Conservation (phyloP, 2,888 invertebrate genomes). For the Autographa pulchrina region DNA sequence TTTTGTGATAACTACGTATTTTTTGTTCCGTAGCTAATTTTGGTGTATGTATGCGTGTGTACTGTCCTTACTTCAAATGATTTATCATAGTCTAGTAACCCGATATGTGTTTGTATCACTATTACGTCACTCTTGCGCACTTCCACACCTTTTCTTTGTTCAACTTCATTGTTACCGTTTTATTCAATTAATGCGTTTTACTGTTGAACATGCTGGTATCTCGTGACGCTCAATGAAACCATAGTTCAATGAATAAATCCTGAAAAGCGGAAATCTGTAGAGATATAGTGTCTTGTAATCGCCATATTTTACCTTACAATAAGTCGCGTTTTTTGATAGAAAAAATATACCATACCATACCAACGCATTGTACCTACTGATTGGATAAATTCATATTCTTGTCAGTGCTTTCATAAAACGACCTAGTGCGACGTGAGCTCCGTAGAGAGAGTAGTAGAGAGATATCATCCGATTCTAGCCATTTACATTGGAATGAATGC, state of each 20-base stretch:
- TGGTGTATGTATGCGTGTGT: neutral
- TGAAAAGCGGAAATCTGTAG: neutral
- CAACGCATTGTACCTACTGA: too few species aligned
- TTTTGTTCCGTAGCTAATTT: too few species aligned
- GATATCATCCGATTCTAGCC: too few species aligned
- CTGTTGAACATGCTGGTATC: neutral
- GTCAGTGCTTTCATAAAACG: too few species aligned
- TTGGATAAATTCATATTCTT: too few species aligned
- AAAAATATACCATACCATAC: too few species aligned
- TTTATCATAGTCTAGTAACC: constrained; percentile 15
- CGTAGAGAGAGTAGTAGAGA: too few species aligned
- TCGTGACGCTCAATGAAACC: constrained; percentile 27
- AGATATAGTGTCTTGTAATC: neutral
- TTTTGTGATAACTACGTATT: too few species aligned
- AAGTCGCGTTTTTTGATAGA: neutral
- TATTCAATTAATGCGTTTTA: constrained; percentile 4
- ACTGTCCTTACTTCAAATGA: neutral
- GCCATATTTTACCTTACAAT: neutral
- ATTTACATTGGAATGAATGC: too few species aligned
- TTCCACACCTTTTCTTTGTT: constrained; percentile 31
- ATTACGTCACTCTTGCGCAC: constrained; percentile 19
- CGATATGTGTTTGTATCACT: constrained; percentile 2
- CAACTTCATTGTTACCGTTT: constrained; percentile 6
- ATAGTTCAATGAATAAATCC: constrained; percentile 14
- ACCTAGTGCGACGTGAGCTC: too few species aligned